These are phyloP conservation scores for Rhabdornis inornatus DNA, from an alignment of 2,113 vertebrate species.

Conservation along the genomic window DNA sequence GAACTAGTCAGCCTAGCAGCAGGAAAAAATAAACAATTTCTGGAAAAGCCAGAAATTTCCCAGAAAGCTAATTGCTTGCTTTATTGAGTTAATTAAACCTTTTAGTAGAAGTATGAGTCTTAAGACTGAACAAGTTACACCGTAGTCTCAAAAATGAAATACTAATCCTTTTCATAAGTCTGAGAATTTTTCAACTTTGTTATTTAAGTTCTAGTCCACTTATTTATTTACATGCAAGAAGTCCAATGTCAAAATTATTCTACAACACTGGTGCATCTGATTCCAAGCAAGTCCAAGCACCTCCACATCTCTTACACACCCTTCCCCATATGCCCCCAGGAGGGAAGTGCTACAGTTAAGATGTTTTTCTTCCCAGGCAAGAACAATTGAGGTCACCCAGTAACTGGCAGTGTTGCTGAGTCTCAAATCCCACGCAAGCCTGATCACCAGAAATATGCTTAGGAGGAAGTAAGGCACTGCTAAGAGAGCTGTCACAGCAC, in stretches of 20 bases:
- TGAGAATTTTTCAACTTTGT: neutral
- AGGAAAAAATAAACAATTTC: neutral
- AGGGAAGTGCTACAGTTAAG: neutral
- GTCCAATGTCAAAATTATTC: neutral
- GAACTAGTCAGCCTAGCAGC: neutral
- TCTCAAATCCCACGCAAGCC: neutral
- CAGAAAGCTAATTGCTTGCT: neutral
- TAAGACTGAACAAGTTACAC: neutral
- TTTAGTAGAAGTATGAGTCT: neutral
- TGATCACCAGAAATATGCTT: neutral
- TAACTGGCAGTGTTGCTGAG: rapidly evolving
- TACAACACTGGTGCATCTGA: rapidly evolving
- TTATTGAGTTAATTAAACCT: neutral
- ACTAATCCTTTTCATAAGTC: neutral
- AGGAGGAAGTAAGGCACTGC: neutral
- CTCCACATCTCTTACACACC: neutral
- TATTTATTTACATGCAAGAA: neutral
- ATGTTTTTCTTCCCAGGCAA: neutral
- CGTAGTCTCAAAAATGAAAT: neutral
- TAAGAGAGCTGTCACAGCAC: neutral
- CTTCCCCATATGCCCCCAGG: neutral
- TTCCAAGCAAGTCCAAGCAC: neutral
- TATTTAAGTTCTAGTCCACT: neutral
- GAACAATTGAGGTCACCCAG: neutral
- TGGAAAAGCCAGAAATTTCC: neutral